phyloP scores from a whole-genome alignment of 2,888 invertebrate genomes.

The Eulithis testata region DNA sequence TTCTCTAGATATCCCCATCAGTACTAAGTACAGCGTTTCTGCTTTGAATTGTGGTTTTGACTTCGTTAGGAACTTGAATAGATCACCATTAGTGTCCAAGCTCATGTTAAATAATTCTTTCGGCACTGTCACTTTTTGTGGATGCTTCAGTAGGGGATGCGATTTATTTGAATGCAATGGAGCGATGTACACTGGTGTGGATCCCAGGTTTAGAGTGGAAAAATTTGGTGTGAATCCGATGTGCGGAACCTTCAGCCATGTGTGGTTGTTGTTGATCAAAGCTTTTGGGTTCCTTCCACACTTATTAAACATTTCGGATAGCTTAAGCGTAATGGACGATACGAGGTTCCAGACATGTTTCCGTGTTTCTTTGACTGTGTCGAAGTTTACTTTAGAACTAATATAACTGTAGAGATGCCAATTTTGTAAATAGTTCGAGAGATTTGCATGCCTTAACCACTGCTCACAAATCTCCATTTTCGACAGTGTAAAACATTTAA shows the following conservation, averaged over 20 bases:
- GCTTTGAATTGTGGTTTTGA: slow-evolving; percentile 3
- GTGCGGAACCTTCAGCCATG: background rate
- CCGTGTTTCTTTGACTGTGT: background rate
- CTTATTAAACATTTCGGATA: background rate
- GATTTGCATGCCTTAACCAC: background rate
- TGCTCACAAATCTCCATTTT: slow-evolving; percentile 7
- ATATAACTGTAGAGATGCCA: background rate
- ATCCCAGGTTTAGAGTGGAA: too few species aligned
- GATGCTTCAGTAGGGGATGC: background rate
- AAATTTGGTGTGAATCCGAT: slow-evolving; percentile 1
- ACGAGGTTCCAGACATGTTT: background rate
- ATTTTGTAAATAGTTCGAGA: background rate
- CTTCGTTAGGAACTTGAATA: slow-evolving; percentile 10
- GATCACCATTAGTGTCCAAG: slow-evolving; percentile 12
- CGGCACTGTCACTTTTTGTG: background rate
- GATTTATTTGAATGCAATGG: too few species aligned
- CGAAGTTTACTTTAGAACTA: background rate
- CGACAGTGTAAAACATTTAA: background rate
- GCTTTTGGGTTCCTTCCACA: background rate
- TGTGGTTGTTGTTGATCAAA: background rate
- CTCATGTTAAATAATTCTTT: background rate
- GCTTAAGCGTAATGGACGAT: background rate
- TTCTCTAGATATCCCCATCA: background rate
- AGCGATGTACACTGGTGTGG: background rate
- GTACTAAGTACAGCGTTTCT: background rate